Percentiles rank a stretch among this genome's conserved stretches.
Conservation (phyloP, 2,113 vertebrate species). For the Macaca fascicularis region T2T-MFA8v1.1 NC_088388.1:82037001-82037500, state of each 20-base stretch:
- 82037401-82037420: neutral
- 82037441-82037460: neutral
- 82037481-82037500: neutral
- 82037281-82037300: neutral
- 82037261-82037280: neutral
- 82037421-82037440: neutral
- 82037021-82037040: neutral
- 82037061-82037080: neutral
- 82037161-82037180: neutral
- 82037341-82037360: neutral
- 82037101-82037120: neutral
- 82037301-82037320: neutral
- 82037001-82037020: too few species aligned
- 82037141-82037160: neutral
- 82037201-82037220: neutral
- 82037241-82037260: neutral
- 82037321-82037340: neutral
- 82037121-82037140: neutral
- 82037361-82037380: neutral
- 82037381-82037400: neutral
- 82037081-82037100: neutral
- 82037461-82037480: neutral
- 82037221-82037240: neutral
- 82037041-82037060: slow-evolving; percentile 10
- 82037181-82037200: neutral